Percentiles rank a stretch among this genome's conserved stretches.
Evolutionary conservation across 2,113 vertebrate species (phyloP).

Genomic region (Coreoperca whiteheadi): DNA sequence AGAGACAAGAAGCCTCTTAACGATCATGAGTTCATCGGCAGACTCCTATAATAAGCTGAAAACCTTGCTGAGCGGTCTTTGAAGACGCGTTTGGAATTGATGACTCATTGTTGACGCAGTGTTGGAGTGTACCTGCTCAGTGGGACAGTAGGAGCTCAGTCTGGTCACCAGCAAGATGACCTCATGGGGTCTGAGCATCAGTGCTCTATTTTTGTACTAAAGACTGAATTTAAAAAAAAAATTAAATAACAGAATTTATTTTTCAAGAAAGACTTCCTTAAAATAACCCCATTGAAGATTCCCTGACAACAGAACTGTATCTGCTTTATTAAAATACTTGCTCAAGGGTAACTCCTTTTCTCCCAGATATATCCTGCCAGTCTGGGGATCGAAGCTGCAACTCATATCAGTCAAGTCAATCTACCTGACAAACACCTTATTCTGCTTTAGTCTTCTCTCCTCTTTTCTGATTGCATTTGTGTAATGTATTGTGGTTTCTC

Average conservation of each 20-base stretch:
- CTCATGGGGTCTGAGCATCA: not conserved
- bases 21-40: slow-evolving; percentile 30
- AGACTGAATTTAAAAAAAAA: not conserved
- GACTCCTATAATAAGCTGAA: slow-evolving; percentile 27
- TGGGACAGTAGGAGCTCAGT: slow-evolving; percentile 16
- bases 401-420: too few relatives aligned
- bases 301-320: not conserved
- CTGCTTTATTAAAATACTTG: not conserved
- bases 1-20: slow-evolving; percentile 14
- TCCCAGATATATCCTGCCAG: not conserved
- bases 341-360: not conserved
- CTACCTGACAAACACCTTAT: slow-evolving; percentile 1
- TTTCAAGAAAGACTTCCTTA: not conserved
- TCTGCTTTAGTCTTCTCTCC: not conserved
- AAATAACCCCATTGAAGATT: not conserved
- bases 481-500: not conserved
- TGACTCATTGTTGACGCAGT: slow-evolving; percentile 47
- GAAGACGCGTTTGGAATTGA: slow-evolving; percentile 23
- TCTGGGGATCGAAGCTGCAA: not conserved
- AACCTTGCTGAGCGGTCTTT: slow-evolving; percentile 21
- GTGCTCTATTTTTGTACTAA: not conserved
- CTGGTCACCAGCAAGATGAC: not conserved
- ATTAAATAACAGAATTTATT: not conserved
- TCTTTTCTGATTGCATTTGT: not conserved
- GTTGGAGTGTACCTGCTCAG: slow-evolving; percentile 7